Conservation (phyloP, 2,888 invertebrate species). For the Drosophila incognita region DNA sequence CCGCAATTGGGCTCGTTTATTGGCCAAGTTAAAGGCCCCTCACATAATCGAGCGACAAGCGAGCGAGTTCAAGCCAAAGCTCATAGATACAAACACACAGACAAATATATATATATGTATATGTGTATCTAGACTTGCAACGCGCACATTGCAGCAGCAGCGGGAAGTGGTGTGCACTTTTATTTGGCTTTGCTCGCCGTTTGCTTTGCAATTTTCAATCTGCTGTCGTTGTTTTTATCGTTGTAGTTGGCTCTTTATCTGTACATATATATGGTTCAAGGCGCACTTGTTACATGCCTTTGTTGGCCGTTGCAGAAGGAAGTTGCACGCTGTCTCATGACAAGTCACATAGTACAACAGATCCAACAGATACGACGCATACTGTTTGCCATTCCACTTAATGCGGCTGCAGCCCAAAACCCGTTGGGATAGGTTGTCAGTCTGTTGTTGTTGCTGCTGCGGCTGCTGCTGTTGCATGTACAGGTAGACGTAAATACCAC, state of each 20-base stretch:
- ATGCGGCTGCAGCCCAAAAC: slow-evolving; percentile 62
- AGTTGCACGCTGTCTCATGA: slow-evolving; percentile 51
- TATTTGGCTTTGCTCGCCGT: slow-evolving; percentile 21
- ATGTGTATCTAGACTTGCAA: not conserved
- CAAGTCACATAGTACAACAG: slow-evolving; percentile 37
- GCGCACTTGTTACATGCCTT: slow-evolving; percentile 72
- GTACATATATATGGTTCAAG: slow-evolving; percentile 58
- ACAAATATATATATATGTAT: not conserved
- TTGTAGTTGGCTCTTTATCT: slow-evolving; percentile 24
- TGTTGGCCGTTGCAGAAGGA: slow-evolving; percentile 43
- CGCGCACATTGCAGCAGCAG: slow-evolving; percentile 13
- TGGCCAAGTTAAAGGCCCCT: slow-evolving; percentile 60
- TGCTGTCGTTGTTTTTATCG: slow-evolving; percentile 25
- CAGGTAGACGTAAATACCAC: not conserved
- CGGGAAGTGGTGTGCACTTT: slow-evolving; percentile 39
- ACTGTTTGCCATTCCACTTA: slow-evolving; percentile 30
- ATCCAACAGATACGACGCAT: slow-evolving; percentile 26
- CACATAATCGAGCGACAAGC: slow-evolving; percentile 44
- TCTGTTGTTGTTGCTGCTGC: slow-evolving; percentile 16
- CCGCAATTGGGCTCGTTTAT: slow-evolving; percentile 54
- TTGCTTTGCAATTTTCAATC: slow-evolving; percentile 48
- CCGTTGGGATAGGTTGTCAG: slow-evolving; percentile 78
- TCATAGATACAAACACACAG: slow-evolving; percentile 23
- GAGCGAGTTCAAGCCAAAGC: slow-evolving; percentile 29
- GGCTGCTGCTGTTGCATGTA: slow-evolving; percentile 12